Percentiles rank a stretch among this genome's conserved stretches.
phyloP scores from a whole-genome alignment of 2,797 vertebrate species.

The Xyrichtys novacula region DNA sequence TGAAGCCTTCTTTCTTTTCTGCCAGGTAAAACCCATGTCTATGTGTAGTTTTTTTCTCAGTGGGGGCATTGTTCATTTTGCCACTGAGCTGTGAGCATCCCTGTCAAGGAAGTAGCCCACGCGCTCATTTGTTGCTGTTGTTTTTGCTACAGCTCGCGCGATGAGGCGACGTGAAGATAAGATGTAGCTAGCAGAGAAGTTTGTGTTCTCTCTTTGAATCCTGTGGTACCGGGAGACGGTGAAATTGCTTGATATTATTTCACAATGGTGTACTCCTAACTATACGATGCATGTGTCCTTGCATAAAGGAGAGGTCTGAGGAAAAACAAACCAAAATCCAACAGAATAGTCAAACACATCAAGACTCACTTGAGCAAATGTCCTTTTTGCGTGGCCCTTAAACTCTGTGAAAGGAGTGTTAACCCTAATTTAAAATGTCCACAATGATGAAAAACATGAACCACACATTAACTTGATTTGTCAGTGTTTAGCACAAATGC shows the following conservation, averaged over 20 bases:
- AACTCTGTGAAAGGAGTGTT: no score
- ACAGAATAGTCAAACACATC: no score
- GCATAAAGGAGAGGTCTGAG: neutral
- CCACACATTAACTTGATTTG: no score
- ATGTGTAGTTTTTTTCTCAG: constrained; percentile 26
- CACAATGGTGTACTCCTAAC: neutral
- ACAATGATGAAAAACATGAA: no score
- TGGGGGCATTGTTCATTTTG: constrained; percentile 43
- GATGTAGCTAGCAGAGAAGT: constrained; percentile 4
- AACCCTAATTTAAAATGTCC: no score
- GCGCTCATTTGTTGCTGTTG: constrained; percentile 62
- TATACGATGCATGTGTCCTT: neutral
- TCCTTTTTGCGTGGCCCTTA: no score
- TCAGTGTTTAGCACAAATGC: neutral
- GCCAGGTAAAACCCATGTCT: constrained; percentile 79
- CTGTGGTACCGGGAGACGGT: no score
- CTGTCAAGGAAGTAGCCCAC: constrained; percentile 76
- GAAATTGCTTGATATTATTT: neutral
- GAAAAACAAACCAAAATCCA: no score
- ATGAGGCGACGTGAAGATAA: neutral
- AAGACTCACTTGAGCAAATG: no score
- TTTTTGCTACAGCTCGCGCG: constrained; percentile 43
- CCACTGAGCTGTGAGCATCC: constrained; percentile 59
- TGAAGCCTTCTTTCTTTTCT: constrained; percentile 50
- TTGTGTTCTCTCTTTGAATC: neutral